phyloP scores from a whole-genome alignment of 1,140 invertebrate species.

The Drosophila kikkawai region DNA sequence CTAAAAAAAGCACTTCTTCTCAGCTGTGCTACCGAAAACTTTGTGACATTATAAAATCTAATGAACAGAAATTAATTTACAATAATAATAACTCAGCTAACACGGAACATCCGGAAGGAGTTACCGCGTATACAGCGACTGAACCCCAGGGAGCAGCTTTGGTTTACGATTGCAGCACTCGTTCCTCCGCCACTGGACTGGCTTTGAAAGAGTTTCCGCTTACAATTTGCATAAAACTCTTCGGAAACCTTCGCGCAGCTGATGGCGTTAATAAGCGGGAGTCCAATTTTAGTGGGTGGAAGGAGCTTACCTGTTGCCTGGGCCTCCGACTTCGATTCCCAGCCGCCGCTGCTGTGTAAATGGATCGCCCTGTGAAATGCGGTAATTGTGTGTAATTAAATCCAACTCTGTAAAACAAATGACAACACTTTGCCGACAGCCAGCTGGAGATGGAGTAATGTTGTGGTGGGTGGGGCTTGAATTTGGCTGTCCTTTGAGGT shows the following conservation, averaged over 20 bases:
- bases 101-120: slow-evolving; percentile 56
- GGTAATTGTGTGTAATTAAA: slow-evolving; percentile 85
- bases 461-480: neutral
- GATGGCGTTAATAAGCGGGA: slow-evolving; percentile 75
- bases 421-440: slow-evolving; percentile 66
- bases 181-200: slow-evolving; percentile 2
- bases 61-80: slow-evolving; percentile 82
- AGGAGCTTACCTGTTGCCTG: slow-evolving; percentile 75
- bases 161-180: slow-evolving; percentile 59
- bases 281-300: slow-evolving; percentile 30
- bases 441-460: slow-evolving; percentile 22
- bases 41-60: slow-evolving; percentile 79
- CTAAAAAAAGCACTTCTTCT: slow-evolving; percentile 26
- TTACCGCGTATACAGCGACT: slow-evolving; percentile 12
- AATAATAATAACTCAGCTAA: slow-evolving; percentile 81
- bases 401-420: slow-evolving; percentile 67
- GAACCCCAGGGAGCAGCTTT: slow-evolving; percentile 46
- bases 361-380: slow-evolving; percentile 80
- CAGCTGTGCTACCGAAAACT: slow-evolving; percentile 58
- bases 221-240: slow-evolving; percentile 83
- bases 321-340: slow-evolving; percentile 17
- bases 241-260: slow-evolving; percentile 58
- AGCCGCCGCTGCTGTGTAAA: slow-evolving; percentile 62
- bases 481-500: slow-evolving; percentile 43
- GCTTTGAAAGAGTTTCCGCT: slow-evolving; percentile 82